Percentiles rank a stretch among this genome's conserved stretches.
Evolutionary conservation across 2,113 vertebrate species (phyloP).

Genomic region (Trochalopteron elliotii): DNA sequence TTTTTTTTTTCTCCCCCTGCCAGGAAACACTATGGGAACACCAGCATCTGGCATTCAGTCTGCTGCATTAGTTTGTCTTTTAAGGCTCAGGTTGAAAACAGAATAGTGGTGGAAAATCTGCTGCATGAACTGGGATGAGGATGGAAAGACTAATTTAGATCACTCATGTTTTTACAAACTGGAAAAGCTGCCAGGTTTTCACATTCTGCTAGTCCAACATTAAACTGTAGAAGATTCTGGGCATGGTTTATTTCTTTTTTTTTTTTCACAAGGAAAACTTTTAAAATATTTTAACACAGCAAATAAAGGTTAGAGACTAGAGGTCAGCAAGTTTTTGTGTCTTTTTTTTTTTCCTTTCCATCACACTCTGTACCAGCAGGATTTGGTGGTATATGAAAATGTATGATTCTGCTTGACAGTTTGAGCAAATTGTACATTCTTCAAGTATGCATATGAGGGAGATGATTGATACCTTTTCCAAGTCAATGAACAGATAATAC

Average conservation of each 20-base stretch:
- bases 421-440: conserved; percentile 5
- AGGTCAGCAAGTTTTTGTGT: neutral
- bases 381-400: neutral
- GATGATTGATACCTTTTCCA: conserved; percentile 10
- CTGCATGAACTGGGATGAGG: neutral
- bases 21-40: neutral
- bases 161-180: neutral
- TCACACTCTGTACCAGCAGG: neutral
- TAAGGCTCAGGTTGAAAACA: conserved; percentile 44
- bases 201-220: neutral
- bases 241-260: neutral
- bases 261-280: neutral
- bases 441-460: neutral
- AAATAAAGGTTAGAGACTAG: neutral
- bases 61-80: conserved; percentile 8
- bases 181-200: neutral
- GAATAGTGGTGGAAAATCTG: neutral
- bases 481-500: conserved; percentile 8
- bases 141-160: neutral
- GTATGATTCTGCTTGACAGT: neutral
- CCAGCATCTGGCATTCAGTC: neutral
- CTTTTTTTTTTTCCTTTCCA: neutral
- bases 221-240: neutral
- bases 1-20: accelerated
- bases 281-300: neutral